Conservation (phyloP, 1,140 invertebrate genomes). For the Leptopilina clavipes region DNA sequence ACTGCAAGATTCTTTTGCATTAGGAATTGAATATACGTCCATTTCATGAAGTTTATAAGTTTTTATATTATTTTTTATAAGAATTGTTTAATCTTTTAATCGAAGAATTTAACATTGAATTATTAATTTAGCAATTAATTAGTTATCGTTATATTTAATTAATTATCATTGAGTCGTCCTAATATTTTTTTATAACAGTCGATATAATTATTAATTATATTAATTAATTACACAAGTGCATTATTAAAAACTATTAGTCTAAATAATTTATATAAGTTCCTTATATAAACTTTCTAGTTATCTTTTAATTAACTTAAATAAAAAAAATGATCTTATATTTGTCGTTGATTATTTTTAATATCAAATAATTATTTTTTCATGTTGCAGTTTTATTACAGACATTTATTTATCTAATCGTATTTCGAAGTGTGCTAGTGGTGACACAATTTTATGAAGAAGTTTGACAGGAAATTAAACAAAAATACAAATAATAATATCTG, state of each 20-base stretch:
- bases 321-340: background rate
- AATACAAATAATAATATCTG: conserved; percentile 1
- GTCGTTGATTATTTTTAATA: background rate
- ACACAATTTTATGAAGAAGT: background rate
- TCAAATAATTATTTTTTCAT: background rate
- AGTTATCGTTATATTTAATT: too few species aligned
- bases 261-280: background rate
- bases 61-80: background rate
- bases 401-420: background rate
- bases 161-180: background rate
- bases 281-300: background rate
- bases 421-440: background rate
- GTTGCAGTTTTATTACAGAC: background rate
- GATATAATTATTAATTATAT: background rate
- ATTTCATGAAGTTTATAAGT: background rate
- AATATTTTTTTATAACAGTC: background rate
- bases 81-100: background rate
- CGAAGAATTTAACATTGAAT: too few species aligned
- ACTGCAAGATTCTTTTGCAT: conserved; percentile 7
- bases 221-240: background rate
- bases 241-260: too few species aligned
- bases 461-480: background rate
- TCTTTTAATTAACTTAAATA: background rate
- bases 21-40: background rate
- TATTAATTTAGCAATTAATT: too few species aligned